phyloP scores from a whole-genome alignment of 2,113 vertebrate species.

The Eonycteris spelaea region DNA sequence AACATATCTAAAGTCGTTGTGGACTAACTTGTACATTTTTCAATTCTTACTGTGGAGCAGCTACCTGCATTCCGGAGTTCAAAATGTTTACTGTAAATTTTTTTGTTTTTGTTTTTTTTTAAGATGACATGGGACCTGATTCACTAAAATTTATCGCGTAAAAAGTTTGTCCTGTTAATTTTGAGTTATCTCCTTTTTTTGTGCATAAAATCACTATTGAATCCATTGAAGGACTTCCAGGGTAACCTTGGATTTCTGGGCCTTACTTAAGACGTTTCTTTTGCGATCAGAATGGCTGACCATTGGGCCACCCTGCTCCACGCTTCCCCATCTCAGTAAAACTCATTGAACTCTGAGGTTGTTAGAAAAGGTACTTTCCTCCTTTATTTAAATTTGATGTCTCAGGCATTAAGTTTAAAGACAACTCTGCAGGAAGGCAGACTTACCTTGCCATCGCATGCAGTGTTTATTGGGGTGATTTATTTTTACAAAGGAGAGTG shows the following conservation, averaged over 20 bases:
- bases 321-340: neutral
- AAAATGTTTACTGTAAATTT: slow-evolving; percentile 82
- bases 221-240: neutral
- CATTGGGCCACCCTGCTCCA: neutral
- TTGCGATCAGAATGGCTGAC: neutral
- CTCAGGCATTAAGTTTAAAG: neutral
- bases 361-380: neutral
- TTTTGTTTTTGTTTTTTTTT: slow-evolving; percentile 56
- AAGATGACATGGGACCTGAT: slow-evolving; percentile 79
- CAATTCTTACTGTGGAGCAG: slow-evolving; percentile 81
- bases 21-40: slow-evolving; percentile 83
- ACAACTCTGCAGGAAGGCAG: neutral
- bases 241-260: neutral
- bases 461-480: neutral
- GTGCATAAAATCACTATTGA: neutral
- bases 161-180: neutral
- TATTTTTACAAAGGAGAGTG: neutral
- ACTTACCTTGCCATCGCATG: neutral
- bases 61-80: slow-evolving; percentile 81
- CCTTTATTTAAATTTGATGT: neutral
- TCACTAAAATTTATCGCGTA: slow-evolving; percentile 54
- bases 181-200: neutral
- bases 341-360: neutral
- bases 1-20: slow-evolving; percentile 85
- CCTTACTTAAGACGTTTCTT: neutral